Conservation (phyloP, 64 coral and sea anemone species). For the Stichodactyla helianthus region DNA sequence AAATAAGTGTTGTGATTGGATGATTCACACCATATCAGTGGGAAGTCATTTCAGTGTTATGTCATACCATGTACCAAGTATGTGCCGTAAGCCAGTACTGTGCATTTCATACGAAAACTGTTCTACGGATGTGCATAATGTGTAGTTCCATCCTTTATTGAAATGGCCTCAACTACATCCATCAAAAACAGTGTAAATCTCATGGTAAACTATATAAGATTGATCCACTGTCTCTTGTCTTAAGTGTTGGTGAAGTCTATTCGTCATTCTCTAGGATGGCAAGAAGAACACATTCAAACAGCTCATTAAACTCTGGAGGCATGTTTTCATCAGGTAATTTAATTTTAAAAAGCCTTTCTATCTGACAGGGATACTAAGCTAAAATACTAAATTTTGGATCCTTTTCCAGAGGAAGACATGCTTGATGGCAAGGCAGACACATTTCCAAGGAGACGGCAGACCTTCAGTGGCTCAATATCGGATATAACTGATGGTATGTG, state of each 20-base stretch:
- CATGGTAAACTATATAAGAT: too few species aligned
- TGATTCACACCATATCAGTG: too few species aligned
- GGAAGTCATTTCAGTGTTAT: too few species aligned
- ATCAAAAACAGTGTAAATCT: too few species aligned
- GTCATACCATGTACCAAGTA: too few species aligned
- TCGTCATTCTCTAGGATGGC: constrained; percentile 52
- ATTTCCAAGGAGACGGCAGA: constrained; percentile 83
- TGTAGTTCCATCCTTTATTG: too few species aligned
- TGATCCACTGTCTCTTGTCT: not conserved
- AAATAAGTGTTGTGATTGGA: too few species aligned
- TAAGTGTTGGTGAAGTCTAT: constrained; percentile 85
- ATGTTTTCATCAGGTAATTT: constrained; percentile 90
- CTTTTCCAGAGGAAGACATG: constrained; percentile 73
- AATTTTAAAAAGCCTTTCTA: not conserved
- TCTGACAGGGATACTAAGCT: too few species aligned
- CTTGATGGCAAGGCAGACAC: constrained; percentile 81
- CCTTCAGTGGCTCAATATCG: constrained; percentile 65
- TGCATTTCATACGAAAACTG: too few species aligned
- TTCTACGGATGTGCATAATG: too few species aligned
- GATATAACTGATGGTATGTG: constrained; percentile 61
- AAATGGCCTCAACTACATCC: too few species aligned
- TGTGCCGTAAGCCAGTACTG: too few species aligned
- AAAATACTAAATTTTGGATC: not conserved
- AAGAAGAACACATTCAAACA: constrained; percentile 76
- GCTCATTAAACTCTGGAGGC: constrained; percentile 58